Conservation (phyloP, 2,888 invertebrate genomes). For the Aporophyla nigra region DNA sequence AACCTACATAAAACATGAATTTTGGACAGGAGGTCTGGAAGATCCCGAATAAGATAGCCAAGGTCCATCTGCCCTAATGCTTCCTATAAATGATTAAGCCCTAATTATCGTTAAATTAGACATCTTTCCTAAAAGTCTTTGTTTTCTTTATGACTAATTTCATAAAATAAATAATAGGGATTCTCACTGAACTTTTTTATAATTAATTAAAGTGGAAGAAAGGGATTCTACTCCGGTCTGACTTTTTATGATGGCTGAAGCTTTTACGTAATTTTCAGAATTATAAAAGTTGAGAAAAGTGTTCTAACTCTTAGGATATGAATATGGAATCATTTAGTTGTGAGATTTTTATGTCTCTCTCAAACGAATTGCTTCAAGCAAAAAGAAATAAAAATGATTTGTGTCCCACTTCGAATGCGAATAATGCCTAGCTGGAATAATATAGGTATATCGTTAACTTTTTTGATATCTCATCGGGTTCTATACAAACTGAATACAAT, state of each 20-base stretch:
- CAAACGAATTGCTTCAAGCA: conserved; percentile 59
- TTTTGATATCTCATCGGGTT: conserved; percentile 39
- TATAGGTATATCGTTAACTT: conserved; percentile 50
- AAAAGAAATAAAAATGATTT: conserved; percentile 67
- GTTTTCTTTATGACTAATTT: conserved; percentile 44
- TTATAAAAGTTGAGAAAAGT: conserved; percentile 71
- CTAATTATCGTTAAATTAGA: conserved; percentile 1
- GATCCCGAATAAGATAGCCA: not conserved
- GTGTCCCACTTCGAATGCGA: conserved; percentile 48
- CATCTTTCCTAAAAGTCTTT: conserved; percentile 10
- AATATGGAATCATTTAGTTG: conserved; percentile 72
- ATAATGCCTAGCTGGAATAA: conserved; percentile 54
- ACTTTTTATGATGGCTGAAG: conserved; percentile 72
- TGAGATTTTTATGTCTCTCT: conserved; percentile 70
- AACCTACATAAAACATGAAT: not conserved
- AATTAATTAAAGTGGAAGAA: conserved; percentile 69
- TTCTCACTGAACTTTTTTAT: conserved; percentile 64
- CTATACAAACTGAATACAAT: conserved; percentile 32
- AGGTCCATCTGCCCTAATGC: not conserved
- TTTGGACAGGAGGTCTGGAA: not conserved
- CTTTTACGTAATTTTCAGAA: conserved; percentile 72
- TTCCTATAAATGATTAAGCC: not conserved
- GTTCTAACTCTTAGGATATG: conserved; percentile 70
- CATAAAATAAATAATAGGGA: conserved; percentile 60
- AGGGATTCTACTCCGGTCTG: conserved; percentile 66